These are phyloP conservation scores for Apomyelois bistriatella DNA, from an alignment of 2,888 invertebrate species.

Conservation along the genomic window DNA sequence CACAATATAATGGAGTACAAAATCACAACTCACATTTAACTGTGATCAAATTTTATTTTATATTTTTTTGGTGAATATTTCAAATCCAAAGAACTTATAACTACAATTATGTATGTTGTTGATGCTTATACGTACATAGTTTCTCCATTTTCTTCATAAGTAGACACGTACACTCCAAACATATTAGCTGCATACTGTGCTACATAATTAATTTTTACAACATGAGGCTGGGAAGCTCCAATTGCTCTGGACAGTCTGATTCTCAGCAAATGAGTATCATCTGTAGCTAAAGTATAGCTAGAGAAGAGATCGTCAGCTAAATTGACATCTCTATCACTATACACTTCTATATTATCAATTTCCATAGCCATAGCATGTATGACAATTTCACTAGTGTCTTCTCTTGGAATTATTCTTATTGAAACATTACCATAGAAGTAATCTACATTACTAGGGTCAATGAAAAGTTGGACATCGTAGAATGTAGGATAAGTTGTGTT, in stretches of 20 bases:
- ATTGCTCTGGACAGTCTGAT: slow-evolving; percentile 58
- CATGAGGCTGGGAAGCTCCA: slow-evolving; percentile 53
- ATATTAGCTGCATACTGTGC: slow-evolving; percentile 80
- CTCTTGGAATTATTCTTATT: slow-evolving; percentile 52
- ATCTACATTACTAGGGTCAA: slow-evolving; percentile 60
- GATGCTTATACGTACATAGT: slow-evolving; percentile 45
- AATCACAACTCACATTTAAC: too few species aligned
- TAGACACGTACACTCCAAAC: slow-evolving; percentile 83
- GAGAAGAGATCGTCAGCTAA: slow-evolving; percentile 30
- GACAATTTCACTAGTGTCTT: slow-evolving; percentile 46
- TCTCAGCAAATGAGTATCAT: slow-evolving; percentile 71
- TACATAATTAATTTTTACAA: slow-evolving; percentile 75
- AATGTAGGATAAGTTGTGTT: slow-evolving; percentile 68
- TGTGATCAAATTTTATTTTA: too few species aligned
- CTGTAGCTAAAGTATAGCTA: slow-evolving; percentile 31
- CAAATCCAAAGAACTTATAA: too few species aligned
- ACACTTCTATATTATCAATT: slow-evolving; percentile 41
- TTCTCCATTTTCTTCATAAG: slow-evolving; percentile 50
- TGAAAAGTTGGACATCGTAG: slow-evolving; percentile 72
- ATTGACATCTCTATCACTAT: slow-evolving; percentile 24
- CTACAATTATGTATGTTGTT: too few species aligned
- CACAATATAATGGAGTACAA: too few species aligned
- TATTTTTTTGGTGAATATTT: too few species aligned
- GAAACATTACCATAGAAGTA: slow-evolving; percentile 66
- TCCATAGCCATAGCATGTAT: slow-evolving; percentile 71